Base-by-base conservation (phyloP, 2,113 vertebrate genomes). In the Esox niger region DNA sequence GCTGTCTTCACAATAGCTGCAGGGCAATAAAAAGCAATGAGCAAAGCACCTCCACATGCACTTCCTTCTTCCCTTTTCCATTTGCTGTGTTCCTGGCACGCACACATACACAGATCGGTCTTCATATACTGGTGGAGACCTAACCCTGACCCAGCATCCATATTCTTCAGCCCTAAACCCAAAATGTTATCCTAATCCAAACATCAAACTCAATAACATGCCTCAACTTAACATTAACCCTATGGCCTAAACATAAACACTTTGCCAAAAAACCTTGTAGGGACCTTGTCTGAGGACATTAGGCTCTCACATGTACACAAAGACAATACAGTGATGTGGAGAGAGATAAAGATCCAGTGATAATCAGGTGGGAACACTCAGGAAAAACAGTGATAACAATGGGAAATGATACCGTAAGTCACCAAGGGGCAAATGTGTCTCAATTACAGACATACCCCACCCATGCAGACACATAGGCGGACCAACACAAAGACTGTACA, bases 11-110 rank as follows among this genome's bases (percentile, higher is more conserved):
- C 70, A 76, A 70, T 61, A 71, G 64, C 70, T 60, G 74, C 54
- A 31, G 69, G 80, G 74, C 73, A 76, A 70, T 76, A 77, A 79
- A 82, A 81, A 74, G 56, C 74, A 46, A 8, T 62, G 26, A 61
- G 69, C 58, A 25, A 10, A 43, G 35, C 35, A 43, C 35, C 17
- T 17, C 35, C 13, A 43, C 15, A 46, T 62, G 62, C 49, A 70
- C 47, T 65, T 66, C 66, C 77, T 64, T 71, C 56, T 38, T 47
- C 49, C 33, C 23, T 47, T 35, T 17, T 69, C 68, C 69, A 64
- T 74, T 77, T 76, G 72, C 73, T 65, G 62, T 68, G 64, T 62
- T 73, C 43, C 38, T 54, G 56, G 32, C 13, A 15, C 38, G n/a
- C n/a, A n/a, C n/a, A n/a, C n/a, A n/a, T n/a, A n/a, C n/a, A n/a